Conservation (phyloP, 1,140 invertebrate genomes). For the Trichoplusia ni region DNA sequence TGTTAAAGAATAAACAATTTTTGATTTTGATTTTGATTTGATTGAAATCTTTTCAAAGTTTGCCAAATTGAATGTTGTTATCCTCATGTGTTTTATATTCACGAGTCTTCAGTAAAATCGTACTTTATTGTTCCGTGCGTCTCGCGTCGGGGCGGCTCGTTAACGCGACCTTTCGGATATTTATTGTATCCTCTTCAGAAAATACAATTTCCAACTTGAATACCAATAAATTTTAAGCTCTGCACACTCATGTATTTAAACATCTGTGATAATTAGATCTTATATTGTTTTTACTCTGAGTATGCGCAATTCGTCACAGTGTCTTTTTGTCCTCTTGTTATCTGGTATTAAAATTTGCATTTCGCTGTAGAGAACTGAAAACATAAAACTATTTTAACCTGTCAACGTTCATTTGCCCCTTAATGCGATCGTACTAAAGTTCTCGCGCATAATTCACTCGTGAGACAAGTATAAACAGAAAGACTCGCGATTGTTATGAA, state of each 20-base stretch:
- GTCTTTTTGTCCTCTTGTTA: too few relatives aligned
- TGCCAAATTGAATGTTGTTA: conserved; percentile 44
- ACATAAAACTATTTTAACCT: neutral
- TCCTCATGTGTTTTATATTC: conserved; percentile 51
- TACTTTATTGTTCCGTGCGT: conserved; percentile 74
- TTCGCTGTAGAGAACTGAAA: too few relatives aligned
- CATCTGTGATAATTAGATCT: conserved; percentile 18
- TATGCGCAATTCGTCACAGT: too few relatives aligned
- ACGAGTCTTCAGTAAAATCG: conserved; percentile 59
- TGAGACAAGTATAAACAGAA: conserved; percentile 57
- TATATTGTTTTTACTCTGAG: too few relatives aligned
- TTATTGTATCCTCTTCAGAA: conserved; percentile 78
- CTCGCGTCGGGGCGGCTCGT: conserved; percentile 67
- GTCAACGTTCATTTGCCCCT: conserved; percentile 12
- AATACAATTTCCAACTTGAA: conserved; percentile 76
- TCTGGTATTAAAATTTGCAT: too few relatives aligned
- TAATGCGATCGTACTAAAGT: conserved; percentile 4
- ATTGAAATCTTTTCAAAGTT: conserved; percentile 32
- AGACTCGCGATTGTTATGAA: conserved; percentile 69
- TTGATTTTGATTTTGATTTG: too few relatives aligned
- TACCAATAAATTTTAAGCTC: conserved; percentile 65
- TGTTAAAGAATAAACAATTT: too few relatives aligned
- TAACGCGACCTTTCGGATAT: conserved; percentile 77
- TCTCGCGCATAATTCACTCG: conserved; percentile 46
- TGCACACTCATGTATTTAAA: conserved; percentile 24